Evolutionary conservation across 30 jellyfish, hydroid and myxozoan genomes (phyloP), one percentile per base, ranked within the genome.

Genomic region (Aurelia coerulea): DNA sequence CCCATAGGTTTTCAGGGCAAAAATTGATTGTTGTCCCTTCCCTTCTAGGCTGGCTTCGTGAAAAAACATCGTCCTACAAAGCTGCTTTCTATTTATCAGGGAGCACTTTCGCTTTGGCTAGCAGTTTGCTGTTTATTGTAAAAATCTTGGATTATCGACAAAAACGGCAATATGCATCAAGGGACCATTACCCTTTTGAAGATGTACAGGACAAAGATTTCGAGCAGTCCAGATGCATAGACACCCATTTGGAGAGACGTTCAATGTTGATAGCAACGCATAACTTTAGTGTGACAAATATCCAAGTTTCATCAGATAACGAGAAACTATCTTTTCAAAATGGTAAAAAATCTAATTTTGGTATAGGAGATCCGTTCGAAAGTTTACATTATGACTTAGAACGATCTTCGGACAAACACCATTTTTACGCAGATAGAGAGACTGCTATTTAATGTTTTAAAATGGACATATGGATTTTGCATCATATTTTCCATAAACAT

Each of bases 21-120:
- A 46, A 46, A 46, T 9, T 4, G 11, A 46, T 1, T 7, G 1
- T 9, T 9, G 8, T 6, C 8, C 56, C 15, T 46, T 46, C 56
- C 56, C 56, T 46, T 46, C 56, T 31, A 89, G 97, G 97, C n/a
- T 89, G 81, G 78, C 79, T 89, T 35, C 81, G 89, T 19, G 89
- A 83, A 66, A 73, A 72, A 18, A 71, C 91, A 13, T 60, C 31
- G 33, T 50, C 81, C 4, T 89, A 89, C 81, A 81, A 78, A 33
- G 62, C 65, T 2, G 91, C 97, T 1, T 80, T 89, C 59, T 89
- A 64, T 75, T 62, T 77, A n/a, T 41, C 90, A 10, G 97, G 97
- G 35, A 79, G 72, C 69, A 59, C 73, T 2, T 35, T 89, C n/a
- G 87, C 81, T 2, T 49, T 89, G 19, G 92, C 90, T 35, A 71